Base-by-base conservation (phyloP, 2,888 invertebrate species). In the Lithophane leautieri region DNA sequence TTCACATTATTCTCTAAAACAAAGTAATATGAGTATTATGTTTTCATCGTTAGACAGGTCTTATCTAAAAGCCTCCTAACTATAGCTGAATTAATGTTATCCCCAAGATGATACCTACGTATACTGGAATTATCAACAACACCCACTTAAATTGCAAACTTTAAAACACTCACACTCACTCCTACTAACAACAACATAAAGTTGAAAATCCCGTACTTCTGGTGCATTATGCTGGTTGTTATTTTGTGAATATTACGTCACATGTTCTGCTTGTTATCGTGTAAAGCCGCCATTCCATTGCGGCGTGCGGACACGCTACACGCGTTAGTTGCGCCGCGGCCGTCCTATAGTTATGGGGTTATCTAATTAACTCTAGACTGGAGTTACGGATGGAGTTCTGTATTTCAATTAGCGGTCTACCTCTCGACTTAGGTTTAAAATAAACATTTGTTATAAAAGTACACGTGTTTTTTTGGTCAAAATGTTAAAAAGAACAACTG, bases 81-180 rank as follows among this genome's bases (percentile, higher is more conserved):
- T 70, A 78, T 63, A 76, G 54, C 65, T 50, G 70, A 75, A 78
- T 71, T 84, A 70, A 80, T 77, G 76, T 77, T 78, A 77, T 70
- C 73, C 63, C 70, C 84, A 62, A 84, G 69, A 82, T 71, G 74
- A 79, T 75, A n/a, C n/a, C n/a, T n/a, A 79, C 76, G 66, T 73
- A 34, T 4, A 63, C 58, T 70, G 9, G 47, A 76, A 81, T 76
- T 81, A 79, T 81, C 76, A 78, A 82, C 67, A 76, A 72, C 22
- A 70, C 69, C 63, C 42, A 60, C 60, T 73, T 61, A 75, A 81
- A 73, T 70, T 67, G 56, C 63, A 56, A 74, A 25, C 2, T 72
- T 40, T 14, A 56, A 70, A 11, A 1, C 22, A 54, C 2, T 42
- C 42, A 28, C 6, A 9, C 1, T 65, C 0, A 4, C 14, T n/a